Base-by-base conservation (phyloP, 2,888 invertebrate species). In the Perizoma flavofasciatum region DNA sequence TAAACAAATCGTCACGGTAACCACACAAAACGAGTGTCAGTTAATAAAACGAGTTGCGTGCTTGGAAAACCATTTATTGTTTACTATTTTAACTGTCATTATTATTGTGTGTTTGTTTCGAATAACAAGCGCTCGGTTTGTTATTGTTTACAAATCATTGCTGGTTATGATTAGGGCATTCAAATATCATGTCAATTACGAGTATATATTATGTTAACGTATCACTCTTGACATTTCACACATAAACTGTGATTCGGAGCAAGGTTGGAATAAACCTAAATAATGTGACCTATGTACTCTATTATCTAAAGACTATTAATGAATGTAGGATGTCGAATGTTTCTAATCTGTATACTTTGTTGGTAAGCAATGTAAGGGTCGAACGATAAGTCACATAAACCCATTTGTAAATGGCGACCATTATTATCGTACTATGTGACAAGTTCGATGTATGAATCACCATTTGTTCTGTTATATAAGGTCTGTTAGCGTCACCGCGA, bases 111-210 rank as follows among this genome's bases (percentile, higher is more conserved):
- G 49, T 54, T 43, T 44, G 32, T 41, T 67, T 63, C 60, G 66
- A 69, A 69, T 74, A 72, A 72, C 71, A 66, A n/a, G 59, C 66
- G 59, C 63, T 67, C 68, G 62, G 62, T 54, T 63, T 52, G 64
- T 52, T 64, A 69, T 75, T 72, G 71, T 75, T 72, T 71, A 71
- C 65, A 50, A 49, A 56, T 57, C 57, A 70, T 69, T 66, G 60
- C 34, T 35, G 34, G 33, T 37, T 34, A 32, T 46, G 56, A 47
- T 50, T 49, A 11, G 41, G 22, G 10, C 39, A 41, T 55, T 45
- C 11, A 51, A 52, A 52, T 48, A 48, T 8, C 9, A 47, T 47
- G n/a, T 33, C 11, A 22, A 45, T 56, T 50, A 39, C 35, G 51
- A n/a, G 47, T 47, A n/a, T 22, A 7, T 9, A 1, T 46, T 46